Evolutionary conservation across 2,113 vertebrate genomes (phyloP), one percentile per base, ranked within the genome.

Genomic region (Apaloderma vittatum): DNA sequence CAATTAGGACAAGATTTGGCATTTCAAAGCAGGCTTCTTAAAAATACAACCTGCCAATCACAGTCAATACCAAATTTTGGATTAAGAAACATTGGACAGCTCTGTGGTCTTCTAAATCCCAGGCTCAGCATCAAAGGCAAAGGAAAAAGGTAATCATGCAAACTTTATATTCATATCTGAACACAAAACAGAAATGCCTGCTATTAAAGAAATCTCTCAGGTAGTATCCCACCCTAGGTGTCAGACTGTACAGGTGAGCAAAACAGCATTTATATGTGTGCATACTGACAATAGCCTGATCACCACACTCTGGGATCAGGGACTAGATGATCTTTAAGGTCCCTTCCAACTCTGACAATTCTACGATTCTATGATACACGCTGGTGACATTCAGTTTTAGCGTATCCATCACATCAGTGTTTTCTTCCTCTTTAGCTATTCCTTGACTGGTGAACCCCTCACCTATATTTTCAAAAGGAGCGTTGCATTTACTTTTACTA

Each of bases 51-150:
- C 52, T 88, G 65, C 29, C 94, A 95, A 67, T 77, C 51, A 72
- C 37, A 85, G 65, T 78, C 68, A 76, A 85, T 88, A 81, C n/a
- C 26, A 78, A 93, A 78, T 51, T 91, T 57, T 65, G 52, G 68
- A 91, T 94, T 94, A 93, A 89, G 87, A 89, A 96, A 93, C 74
- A 57, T 36, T 74, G 76, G 55, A 84, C 26, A 75, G 70, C 23
- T 68, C 88, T 93, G 36, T 71, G 45, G 43, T 93, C 63, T 80
- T 88, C 86, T 73, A 94, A 95, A 90, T 93, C 92, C 71, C n/a
- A 79, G 78, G 78, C 84, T 94, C 78, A 82, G 75, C 52, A 82
- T 86, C 92, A 94, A 95, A 92, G 43, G 34, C 70, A 48, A 75
- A 85, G 16, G 27, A 92, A 22, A 7, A 48, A 8, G 8, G 65